Evolutionary conservation across 2,797 vertebrate genomes (phyloP), one percentile per base, ranked within the genome.

Genomic region (Bradypus variegatus): DNA sequence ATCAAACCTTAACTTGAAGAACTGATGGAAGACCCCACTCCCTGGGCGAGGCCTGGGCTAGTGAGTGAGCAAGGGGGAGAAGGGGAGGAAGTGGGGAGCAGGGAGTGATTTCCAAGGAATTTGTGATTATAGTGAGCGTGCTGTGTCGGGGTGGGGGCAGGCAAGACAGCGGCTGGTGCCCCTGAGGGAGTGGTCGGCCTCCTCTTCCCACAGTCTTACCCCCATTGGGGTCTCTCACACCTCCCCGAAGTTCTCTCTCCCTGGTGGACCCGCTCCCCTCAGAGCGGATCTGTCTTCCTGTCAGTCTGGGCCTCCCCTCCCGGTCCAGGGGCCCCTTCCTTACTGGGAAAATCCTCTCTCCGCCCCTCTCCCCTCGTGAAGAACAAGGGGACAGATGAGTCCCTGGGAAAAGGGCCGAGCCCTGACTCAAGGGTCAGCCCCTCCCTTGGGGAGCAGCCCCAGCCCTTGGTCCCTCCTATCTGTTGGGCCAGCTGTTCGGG

Each of bases 401-500:
- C 36, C 83, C 80, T 55, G 55, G 65, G 91, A 45, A 90, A 83
- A 90, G 73, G 76, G 65, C 48, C 64, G 50, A 75, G 45, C 80
- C 85, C 87, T 72, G 78, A 25, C 48, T 38, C 0, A 9, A 58
- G 58, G 18, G 73, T 38, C 8, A 31, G 62, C 55, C 78, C 84
- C 50, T 80, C 89, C 94, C 73, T 91, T 41, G 8, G 4, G 15
- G 31, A 79, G 55, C 18, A 82, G 64, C 77, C 69, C 38, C 55
- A 58, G 53, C 64, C 72, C 38, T 92, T n/a, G 78, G 64, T 48
- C n/a, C 23, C 55, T 90, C 72, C 67, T 96, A 95, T 96, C 96
- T 92, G 67, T 50, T 25, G 36, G 65, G 53, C 95, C 96, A 96
- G 88, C 94, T 96, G 94, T 91, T 91, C 58, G 80, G 81, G 75